Base-by-base conservation (phyloP, 2,113 vertebrate genomes). In the Petromus typicus region DNA sequence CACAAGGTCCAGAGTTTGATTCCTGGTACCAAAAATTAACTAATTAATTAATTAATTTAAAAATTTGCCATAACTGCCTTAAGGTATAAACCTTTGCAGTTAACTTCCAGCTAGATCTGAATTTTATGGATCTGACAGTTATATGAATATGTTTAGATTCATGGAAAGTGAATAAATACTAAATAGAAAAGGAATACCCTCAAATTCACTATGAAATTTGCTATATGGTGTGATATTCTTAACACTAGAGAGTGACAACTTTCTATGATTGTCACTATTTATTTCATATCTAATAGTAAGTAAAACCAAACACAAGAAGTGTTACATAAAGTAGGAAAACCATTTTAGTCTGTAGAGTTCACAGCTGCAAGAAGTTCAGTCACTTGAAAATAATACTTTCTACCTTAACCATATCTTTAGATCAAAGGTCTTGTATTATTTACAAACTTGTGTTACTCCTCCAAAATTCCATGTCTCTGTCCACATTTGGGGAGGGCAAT, bases 331-430 rank as follows among this genome's bases (percentile, higher is more conserved):
- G 90, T 43, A 84, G 5, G 13, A 45, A 80, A 86, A 91, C 37
- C 66, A 66, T 69, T 91, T 95, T 64, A 63, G 75, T 81, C 92
- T 96, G 90, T 63, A 93, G 96, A 95, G 97, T 97, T 95, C 92
- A 92, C 57, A 48, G 0, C 96, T 97, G 71, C 80, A 91, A 92
- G 71, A 83, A 88, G 10, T 88, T 96, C 96, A 91, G 95, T 96
- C 73, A 54, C 86, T 95, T 93, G 64, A 95, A 95, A 91, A 92
- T 66, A 92, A 89, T 61, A 90, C 45, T 81, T 80, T 57, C 64
- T 3, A 45, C 93, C 75, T 85, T 57, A 30, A 57, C 23, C 45
- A 25, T n/a, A 51, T 84, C 73, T 86, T 89, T 92, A 57, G 89
- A 78, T 78, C 86, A 89, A 91, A 37, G 64, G 80, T 63, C 80